Evolutionary conservation across 1,140 invertebrate species (phyloP).

Genomic region (Drosophila gunungcola): DNA sequence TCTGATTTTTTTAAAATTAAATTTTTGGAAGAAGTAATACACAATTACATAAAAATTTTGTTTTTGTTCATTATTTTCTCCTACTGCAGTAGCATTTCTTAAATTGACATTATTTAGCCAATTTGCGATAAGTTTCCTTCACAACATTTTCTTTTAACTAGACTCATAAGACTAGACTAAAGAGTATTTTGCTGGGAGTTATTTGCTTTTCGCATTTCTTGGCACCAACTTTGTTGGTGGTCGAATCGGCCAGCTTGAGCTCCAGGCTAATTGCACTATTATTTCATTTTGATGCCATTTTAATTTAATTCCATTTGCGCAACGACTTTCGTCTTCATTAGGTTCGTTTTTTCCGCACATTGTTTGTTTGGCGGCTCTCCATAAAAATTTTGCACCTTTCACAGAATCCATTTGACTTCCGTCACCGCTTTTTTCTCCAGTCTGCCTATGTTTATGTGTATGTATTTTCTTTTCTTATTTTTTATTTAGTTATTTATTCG

Average conservation of each 20-base stretch:
- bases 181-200: background rate
- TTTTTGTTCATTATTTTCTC: no score
- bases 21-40: no score
- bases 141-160: background rate
- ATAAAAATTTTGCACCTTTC: constrained; percentile 74
- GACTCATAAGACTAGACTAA: background rate
- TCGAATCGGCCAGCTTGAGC: constrained; percentile 29
- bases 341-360: constrained; percentile 25
- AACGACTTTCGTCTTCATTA: constrained; percentile 82
- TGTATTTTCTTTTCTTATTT: constrained; percentile 46
- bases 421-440: constrained; percentile 38
- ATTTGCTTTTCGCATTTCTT: constrained; percentile 16
- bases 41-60: no score
- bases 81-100: no score
- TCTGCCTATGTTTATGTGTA: constrained; percentile 22
- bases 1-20: no score
- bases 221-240: constrained; percentile 30
- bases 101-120: no score
- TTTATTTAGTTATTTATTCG: constrained; percentile 48
- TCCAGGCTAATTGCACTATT: constrained; percentile 73
- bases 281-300: constrained; percentile 77
- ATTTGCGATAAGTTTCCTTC: no score
- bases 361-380: constrained; percentile 55
- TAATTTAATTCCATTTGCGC: constrained; percentile 76
- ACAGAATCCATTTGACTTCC: constrained; percentile 71